A percentile compares a stretch with the other conserved stretches of the same genome.
These are phyloP conservation scores for Holotrichia oblita DNA, from an alignment of 1,140 invertebrate genomes.

Conservation along the genomic window DNA sequence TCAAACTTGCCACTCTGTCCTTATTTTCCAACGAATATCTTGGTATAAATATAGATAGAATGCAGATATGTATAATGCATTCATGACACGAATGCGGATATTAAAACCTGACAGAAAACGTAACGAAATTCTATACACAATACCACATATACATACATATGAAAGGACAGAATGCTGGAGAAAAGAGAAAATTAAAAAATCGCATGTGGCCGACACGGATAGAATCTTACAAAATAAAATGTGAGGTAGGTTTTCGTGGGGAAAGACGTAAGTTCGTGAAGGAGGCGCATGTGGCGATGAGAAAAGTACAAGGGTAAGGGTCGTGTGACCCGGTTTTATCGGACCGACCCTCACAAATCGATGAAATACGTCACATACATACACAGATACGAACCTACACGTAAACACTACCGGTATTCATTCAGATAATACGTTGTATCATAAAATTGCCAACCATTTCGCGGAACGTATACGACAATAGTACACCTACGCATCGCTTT, in stretches of 20 bases:
- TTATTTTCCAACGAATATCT: too few relatives aligned
- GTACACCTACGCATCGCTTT: neutral
- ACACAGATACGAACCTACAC: conserved; percentile 1
- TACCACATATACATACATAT: conserved; percentile 30
- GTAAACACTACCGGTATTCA: conserved; percentile 12
- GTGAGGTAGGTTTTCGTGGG: conserved; percentile 27
- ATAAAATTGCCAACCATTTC: neutral
- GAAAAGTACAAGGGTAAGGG: conserved; percentile 21
- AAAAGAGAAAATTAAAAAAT: neutral
- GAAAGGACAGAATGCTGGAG: neutral
- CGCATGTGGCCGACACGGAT: neutral
- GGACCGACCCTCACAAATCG: conserved; percentile 19
- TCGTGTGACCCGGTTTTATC: conserved; percentile 22
- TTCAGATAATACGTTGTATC: conserved; percentile 13
- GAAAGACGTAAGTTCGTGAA: neutral
- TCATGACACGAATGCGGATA: conserved; percentile 6
- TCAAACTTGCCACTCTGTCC: too few relatives aligned
- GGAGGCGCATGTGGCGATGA: neutral
- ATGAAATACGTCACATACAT: conserved; percentile 25
- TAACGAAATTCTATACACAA: conserved; percentile 10
- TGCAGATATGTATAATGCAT: neutral
- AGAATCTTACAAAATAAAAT: conserved; percentile 33
- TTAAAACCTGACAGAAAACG: conserved; percentile 6
- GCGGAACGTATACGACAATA: neutral
- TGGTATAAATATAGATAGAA: too few relatives aligned